A percentile compares a stretch with the other conserved stretches of the same genome.
Conservation (phyloP, 2,888 invertebrate genomes). For the Griposia aprilina region DNA sequence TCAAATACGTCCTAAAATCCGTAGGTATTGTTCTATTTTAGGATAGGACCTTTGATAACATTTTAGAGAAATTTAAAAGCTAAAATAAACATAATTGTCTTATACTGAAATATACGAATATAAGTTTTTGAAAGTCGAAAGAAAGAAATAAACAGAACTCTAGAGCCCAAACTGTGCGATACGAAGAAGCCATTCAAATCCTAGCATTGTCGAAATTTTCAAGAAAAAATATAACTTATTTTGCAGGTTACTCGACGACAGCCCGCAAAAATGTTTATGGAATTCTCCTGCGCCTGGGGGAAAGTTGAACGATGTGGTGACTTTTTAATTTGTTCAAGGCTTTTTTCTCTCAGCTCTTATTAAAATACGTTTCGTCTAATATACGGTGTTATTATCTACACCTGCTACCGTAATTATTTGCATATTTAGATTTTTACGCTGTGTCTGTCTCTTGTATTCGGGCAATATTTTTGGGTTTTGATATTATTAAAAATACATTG, state of each 20-base stretch:
- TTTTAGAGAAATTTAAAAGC: background rate
- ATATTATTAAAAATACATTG: conserved; percentile 12
- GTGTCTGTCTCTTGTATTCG: conserved; percentile 27
- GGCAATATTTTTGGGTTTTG: conserved; percentile 11
- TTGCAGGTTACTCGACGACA: conserved; percentile 62
- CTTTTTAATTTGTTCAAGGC: conserved; percentile 78
- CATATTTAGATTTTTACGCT: conserved; percentile 55
- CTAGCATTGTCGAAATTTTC: conserved; percentile 26
- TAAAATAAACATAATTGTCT: background rate
- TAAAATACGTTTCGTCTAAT: conserved; percentile 71
- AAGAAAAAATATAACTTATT: conserved; percentile 47
- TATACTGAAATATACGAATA: background rate
- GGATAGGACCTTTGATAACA: background rate
- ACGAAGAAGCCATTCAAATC: conserved; percentile 34
- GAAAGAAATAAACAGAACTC: conserved; percentile 17
- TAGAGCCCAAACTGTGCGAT: conserved; percentile 1
- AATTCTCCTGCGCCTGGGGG: conserved; percentile 67
- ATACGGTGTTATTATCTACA: conserved; percentile 70
- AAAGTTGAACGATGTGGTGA: conserved; percentile 76
- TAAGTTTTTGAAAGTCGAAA: background rate
- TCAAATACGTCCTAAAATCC: background rate
- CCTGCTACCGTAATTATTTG: conserved; percentile 69
- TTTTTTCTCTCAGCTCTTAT: conserved; percentile 70
- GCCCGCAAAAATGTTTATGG: conserved; percentile 77
- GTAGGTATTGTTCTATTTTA: background rate